Evolutionary conservation across 2,113 vertebrate genomes (phyloP).

Genomic region (Engraulis encrasicolus): DNA sequence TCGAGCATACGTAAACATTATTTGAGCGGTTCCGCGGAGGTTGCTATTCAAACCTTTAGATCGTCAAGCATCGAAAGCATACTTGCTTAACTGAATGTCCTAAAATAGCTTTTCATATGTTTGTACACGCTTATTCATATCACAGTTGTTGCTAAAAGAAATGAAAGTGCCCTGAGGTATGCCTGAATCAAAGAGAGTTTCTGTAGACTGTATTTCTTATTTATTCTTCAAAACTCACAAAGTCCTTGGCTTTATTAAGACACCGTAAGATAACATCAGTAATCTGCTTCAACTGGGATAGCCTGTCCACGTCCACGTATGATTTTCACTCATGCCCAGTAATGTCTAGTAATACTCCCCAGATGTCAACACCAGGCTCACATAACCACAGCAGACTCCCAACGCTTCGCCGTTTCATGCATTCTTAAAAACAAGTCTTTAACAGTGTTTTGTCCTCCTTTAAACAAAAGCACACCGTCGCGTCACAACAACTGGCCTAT

Average conservation of each 20-base stretch:
- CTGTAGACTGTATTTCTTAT: constrained; percentile 33
- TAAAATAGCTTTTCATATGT: background rate
- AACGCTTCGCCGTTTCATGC: background rate
- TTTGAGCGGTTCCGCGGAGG: no score
- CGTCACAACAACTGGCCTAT: constrained; percentile 16
- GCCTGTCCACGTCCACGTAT: constrained; percentile 47
- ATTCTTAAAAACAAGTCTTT: constrained; percentile 28
- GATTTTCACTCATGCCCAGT: constrained; percentile 49
- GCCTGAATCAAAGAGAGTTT: constrained; percentile 23
- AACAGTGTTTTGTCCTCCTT: constrained; percentile 19
- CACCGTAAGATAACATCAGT: constrained; percentile 50
- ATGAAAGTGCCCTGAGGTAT: constrained; percentile 30
- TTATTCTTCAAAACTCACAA: constrained; percentile 32
- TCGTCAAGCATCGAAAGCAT: no score
- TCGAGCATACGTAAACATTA: no score
- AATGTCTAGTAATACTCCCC: constrained; percentile 50
- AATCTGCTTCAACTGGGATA: constrained; percentile 37
- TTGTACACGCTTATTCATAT: background rate
- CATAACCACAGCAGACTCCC: background rate
- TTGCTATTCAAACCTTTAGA: no score
- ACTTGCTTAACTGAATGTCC: background rate
- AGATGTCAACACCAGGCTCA: constrained; percentile 48
- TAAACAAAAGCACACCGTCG: constrained; percentile 12
- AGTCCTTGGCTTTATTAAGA: constrained; percentile 48
- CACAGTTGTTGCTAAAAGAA: constrained; percentile 5